Conservation (phyloP, 1,140 invertebrate genomes). For the Periplaneta americana region DNA sequence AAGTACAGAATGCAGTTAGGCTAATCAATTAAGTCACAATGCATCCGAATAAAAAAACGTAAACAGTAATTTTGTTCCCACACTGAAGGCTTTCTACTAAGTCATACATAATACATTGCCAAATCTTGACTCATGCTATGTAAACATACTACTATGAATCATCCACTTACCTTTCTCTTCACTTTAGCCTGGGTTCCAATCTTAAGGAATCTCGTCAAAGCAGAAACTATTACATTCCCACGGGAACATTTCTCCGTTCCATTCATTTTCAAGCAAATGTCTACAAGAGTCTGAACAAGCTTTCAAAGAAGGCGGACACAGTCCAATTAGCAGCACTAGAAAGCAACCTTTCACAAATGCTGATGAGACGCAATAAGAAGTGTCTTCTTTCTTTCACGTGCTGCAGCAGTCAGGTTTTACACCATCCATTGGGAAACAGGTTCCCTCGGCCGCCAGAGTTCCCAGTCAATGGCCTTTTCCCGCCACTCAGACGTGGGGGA, state of each 20-base stretch:
- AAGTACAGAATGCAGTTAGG: too few species aligned
- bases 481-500: background rate
- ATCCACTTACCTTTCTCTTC: conserved; percentile 16
- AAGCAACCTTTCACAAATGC: background rate
- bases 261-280: background rate
- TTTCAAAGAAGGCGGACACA: background rate
- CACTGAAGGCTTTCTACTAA: too few species aligned
- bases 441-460: background rate
- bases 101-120: too few species aligned
- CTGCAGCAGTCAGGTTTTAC: background rate
- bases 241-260: conserved; percentile 9
- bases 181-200: conserved; percentile 6
- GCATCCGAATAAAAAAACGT: too few species aligned
- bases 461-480: background rate
- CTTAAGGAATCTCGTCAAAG: conserved; percentile 8
- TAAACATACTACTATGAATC: too few species aligned
- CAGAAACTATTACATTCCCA: conserved; percentile 11
- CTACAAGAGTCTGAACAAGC: background rate
- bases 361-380: background rate
- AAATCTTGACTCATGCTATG: too few species aligned
- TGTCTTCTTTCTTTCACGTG: background rate
- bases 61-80: too few species aligned
- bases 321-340: background rate
- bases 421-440: background rate
- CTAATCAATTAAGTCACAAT: too few species aligned